Conservation (phyloP, 2,797 vertebrate genomes). For the Melanotaenia trifasciata region DNA sequence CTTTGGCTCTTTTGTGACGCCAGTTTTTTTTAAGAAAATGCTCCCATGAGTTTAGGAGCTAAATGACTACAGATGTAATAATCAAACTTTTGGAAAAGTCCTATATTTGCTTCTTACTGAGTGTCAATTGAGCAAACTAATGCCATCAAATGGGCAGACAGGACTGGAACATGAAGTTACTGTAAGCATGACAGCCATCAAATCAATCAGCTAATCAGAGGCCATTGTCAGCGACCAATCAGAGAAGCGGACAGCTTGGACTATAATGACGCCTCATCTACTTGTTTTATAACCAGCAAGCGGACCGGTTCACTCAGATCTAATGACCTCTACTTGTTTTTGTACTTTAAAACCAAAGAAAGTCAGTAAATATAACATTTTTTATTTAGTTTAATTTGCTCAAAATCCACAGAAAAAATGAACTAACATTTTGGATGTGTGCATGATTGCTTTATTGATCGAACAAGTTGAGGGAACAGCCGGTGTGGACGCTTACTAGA, state of each 20-base stretch:
- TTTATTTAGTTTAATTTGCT: not conserved
- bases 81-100: not conserved
- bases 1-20: not conserved
- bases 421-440: not conserved
- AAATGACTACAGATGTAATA: not conserved
- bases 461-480: conserved; percentile 4
- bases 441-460: not conserved
- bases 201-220: not conserved
- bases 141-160: not conserved
- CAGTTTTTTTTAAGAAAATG: not conserved
- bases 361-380: not conserved
- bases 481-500: not conserved
- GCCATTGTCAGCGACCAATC: not conserved
- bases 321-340: not conserved
- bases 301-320: not conserved
- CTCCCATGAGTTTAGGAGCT: not conserved
- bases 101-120: not conserved
- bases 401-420: not conserved
- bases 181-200: not conserved
- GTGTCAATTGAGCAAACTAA: not conserved
- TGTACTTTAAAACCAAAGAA: not conserved
- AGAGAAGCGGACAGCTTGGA: not conserved
- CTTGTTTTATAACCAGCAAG: not conserved
- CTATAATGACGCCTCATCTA: not conserved
- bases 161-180: not conserved